These are phyloP conservation scores for Drosophila barbarae DNA, from an alignment of 2,888 invertebrate genomes.

Conservation along the genomic window DNA sequence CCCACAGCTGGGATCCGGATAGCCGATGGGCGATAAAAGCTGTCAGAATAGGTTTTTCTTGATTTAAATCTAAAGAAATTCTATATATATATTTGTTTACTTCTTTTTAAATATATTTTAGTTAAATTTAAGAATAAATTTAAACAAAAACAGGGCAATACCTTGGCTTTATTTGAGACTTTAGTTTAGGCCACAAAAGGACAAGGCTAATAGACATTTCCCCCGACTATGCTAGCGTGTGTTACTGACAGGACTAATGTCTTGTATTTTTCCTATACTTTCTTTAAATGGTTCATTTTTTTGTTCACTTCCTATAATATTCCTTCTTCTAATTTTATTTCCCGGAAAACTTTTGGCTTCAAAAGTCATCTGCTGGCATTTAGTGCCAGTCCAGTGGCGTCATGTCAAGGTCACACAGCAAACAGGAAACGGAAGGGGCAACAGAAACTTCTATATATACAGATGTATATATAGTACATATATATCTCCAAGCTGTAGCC, in stretches of 20 bases:
- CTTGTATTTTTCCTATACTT: neutral
- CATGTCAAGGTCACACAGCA: conserved; percentile 66
- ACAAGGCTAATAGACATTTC: neutral
- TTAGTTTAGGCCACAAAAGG: neutral
- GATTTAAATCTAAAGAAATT: no score
- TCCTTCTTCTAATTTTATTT: neutral
- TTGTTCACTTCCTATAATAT: no score
- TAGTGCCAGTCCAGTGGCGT: conserved; percentile 57
- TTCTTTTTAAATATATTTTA: neutral
- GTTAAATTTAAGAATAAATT: neutral
- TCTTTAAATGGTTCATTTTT: neutral
- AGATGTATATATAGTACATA: neutral
- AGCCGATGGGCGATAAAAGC: conserved; percentile 24
- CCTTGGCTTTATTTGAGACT: neutral
- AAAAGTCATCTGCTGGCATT: conserved; percentile 57
- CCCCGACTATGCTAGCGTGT: neutral
- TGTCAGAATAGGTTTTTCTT: no score
- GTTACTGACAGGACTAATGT: conserved; percentile 8
- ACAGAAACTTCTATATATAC: neutral
- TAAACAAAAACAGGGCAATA: no score
- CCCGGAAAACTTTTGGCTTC: neutral
- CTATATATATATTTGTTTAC: neutral
- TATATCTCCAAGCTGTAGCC: conserved; percentile 6
- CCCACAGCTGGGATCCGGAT: conserved; percentile 17
- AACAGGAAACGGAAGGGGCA: conserved; percentile 3